These are phyloP conservation scores for Allolobophora icterica DNA, from an alignment of 2,888 invertebrate species.

Conservation along the genomic window DNA sequence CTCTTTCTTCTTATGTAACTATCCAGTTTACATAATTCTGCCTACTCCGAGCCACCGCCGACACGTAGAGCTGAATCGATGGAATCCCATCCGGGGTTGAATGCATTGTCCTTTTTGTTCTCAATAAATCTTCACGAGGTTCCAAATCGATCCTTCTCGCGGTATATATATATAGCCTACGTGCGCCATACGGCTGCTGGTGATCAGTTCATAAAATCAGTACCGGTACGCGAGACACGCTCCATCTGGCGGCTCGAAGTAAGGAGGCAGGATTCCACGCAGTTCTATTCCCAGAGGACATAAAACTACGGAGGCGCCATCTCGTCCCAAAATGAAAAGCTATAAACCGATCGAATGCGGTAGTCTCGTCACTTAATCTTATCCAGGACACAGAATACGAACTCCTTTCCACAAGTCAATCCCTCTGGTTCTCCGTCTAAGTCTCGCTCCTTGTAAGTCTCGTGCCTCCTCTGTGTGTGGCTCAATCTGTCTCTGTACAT, in stretches of 20 bases:
- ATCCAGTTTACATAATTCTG: too few relatives aligned
- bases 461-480: too few relatives aligned
- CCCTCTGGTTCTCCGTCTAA: too few relatives aligned
- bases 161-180: too few relatives aligned
- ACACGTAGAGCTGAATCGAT: too few relatives aligned
- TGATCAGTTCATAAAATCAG: too few relatives aligned
- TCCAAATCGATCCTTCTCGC: not conserved
- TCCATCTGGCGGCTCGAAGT: too few relatives aligned
- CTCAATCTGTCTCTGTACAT: not conserved
- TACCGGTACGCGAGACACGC: too few relatives aligned
- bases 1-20: too few relatives aligned
- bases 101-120: conserved; percentile 1
- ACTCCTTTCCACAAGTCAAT: not conserved
- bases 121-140: not conserved
- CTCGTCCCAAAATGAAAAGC: not conserved
- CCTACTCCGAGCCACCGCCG: too few relatives aligned
- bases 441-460: too few relatives aligned
- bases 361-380: not conserved
- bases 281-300: not conserved
- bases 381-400: not conserved
- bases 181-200: too few relatives aligned
- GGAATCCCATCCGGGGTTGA: not conserved
- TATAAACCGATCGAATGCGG: not conserved
- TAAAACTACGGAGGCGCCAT: not conserved
- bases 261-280: not conserved